These are phyloP conservation scores for Buathra laborator DNA, from an alignment of 2,888 invertebrate genomes.

Conservation along the genomic window DNA sequence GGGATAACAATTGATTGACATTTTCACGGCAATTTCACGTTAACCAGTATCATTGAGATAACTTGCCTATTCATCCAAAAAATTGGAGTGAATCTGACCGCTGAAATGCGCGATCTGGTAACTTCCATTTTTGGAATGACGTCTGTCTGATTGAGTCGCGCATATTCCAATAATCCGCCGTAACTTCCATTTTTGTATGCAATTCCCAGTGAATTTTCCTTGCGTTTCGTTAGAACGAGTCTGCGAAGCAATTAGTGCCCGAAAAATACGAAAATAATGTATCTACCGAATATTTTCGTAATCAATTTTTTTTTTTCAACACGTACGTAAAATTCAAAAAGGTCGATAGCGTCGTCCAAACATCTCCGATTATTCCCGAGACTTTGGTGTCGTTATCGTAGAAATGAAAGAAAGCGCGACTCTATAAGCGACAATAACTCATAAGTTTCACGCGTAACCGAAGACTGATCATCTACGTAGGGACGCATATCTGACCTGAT, in stretches of 20 bases:
- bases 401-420: not conserved
- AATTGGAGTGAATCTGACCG: conserved; percentile 58
- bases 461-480: too few species aligned
- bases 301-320: not conserved
- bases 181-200: conserved; percentile 44
- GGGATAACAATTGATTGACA: not conserved
- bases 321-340: conserved; percentile 72
- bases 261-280: not conserved
- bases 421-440: not conserved
- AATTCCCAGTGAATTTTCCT: conserved; percentile 8
- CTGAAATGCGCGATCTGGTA: not conserved
- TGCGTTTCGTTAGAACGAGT: conserved; percentile 5
- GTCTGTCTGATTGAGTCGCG: conserved; percentile 60
- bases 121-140: conserved; percentile 63
- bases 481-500: conserved; percentile 50
- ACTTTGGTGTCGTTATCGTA: conserved; percentile 52
- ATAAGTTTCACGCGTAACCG: too few species aligned
- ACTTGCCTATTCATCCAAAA: conserved; percentile 69
- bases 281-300: too few species aligned
- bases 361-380: conserved; percentile 65
- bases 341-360: conserved; percentile 67
- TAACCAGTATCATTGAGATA: not conserved
- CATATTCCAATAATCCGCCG: conserved; percentile 61
- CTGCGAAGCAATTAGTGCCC: conserved; percentile 16
- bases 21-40: conserved; percentile 1